A percentile compares a stretch with the other conserved stretches of the same genome.
Evolutionary conservation across 1,140 invertebrate species (phyloP).

Genomic region (Procambarus clarkii): DNA sequence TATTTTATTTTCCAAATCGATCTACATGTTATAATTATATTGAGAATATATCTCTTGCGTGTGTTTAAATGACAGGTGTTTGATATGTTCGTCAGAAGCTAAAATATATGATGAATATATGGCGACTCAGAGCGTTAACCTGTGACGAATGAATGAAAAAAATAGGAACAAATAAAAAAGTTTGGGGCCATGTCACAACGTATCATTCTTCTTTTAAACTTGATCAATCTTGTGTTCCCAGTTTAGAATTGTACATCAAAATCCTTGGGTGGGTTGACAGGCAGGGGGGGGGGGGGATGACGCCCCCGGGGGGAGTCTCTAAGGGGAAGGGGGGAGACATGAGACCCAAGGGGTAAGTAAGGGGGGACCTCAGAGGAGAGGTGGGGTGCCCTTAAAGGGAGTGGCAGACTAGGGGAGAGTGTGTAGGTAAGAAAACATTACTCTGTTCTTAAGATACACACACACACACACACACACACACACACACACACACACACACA

Average conservation of each 20-base stretch:
- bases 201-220: conserved; percentile 46
- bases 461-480: conserved; percentile 8
- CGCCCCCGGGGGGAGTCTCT: neutral
- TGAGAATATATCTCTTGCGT: too few species aligned
- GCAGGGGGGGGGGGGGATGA: neutral
- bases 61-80: too few species aligned
- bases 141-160: conserved; percentile 18
- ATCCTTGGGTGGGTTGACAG: neutral
- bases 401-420: too few species aligned
- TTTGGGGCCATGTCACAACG: conserved; percentile 19
- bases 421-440: too few species aligned
- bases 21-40: too few species aligned
- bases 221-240: conserved; percentile 47
- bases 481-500: conserved; percentile 19
- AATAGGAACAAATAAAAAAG: conserved; percentile 12
- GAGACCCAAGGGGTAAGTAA: too few species aligned
- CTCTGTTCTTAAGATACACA: too few species aligned
- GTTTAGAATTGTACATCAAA: conserved; percentile 38
- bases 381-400: too few species aligned
- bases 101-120: neutral
- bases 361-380: neutral
- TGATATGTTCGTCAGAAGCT: neutral
- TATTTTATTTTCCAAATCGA: too few species aligned
- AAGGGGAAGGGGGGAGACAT: neutral
- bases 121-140: neutral